Percentiles rank a stretch among this genome's conserved stretches.
Evolutionary conservation across 2,888 invertebrate species (phyloP).

Genomic region (Noctua comes): DNA sequence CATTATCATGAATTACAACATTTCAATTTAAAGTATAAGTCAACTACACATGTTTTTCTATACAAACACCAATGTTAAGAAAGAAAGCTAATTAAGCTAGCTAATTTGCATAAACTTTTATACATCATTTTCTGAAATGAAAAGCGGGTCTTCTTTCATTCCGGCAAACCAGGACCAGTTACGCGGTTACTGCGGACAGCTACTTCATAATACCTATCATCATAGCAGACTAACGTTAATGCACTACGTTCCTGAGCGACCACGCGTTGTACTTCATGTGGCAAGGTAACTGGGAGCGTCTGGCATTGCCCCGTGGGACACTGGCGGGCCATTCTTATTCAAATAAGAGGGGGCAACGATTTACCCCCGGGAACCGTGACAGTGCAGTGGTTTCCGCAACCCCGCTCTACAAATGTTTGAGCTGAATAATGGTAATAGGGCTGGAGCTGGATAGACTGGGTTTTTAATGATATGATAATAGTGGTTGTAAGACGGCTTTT

Average conservation of each 20-base stretch:
- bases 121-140: not conserved
- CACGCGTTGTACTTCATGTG: conserved; percentile 72
- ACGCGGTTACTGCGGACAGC: not conserved
- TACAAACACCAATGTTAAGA: not conserved
- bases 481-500: not conserved
- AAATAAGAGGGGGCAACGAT: conserved; percentile 85
- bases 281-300: conserved; percentile 73
- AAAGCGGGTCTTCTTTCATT: conserved; percentile 10
- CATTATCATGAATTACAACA: not conserved
- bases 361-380: conserved; percentile 78
- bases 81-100: not conserved
- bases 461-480: conserved; percentile 50
- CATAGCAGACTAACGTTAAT: conserved; percentile 60
- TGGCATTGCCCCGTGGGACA: conserved; percentile 72
- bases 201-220: conserved; percentile 40
- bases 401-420: conserved; percentile 63
- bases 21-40: not conserved
- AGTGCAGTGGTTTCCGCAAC: conserved; percentile 65
- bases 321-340: conserved; percentile 86
- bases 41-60: not conserved
- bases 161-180: not conserved
- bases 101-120: conserved; percentile 12
- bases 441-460: conserved; percentile 29
- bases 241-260: conserved; percentile 72
- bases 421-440: conserved; percentile 58